Evolutionary conservation across 2,113 vertebrate genomes (phyloP), one percentile per base, ranked within the genome.

Genomic region (Pangasianodon hypophthalmus): DNA sequence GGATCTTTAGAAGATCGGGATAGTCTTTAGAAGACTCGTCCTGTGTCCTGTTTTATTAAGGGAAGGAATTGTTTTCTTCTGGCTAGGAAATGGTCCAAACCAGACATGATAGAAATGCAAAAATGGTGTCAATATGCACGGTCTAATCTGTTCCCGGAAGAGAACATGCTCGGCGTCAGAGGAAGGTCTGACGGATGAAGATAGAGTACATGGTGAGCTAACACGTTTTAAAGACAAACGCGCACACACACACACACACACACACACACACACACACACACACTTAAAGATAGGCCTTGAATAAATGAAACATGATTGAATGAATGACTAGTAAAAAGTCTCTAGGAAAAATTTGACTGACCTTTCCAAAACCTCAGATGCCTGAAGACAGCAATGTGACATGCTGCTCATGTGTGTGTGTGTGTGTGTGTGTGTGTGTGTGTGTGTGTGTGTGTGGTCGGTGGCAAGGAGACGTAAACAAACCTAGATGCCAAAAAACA

Each of bases 341-440:
- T n/a, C 6, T 3, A 37, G 18, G 9, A 58, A 50, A 64, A 67
- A 48, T 50, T 41, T 85, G 44, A 64, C 83, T 85, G 44, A 85
- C 14, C 24, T 64, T 85, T 64, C 41, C 41, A 69, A 64, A 85
- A 69, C 14, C 60, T 0, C 44, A 69, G 10, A n/a, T 46, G 60
- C 13, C 44, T 64, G 18, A 64, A 67, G 62, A 69, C 29, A 13
- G 29, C 29, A 69, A 32, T 69, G 62, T 86, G 62, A 86, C 84
- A 46, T n/a, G 62, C 29, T 52, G 19, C 60, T 50, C 62, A 48
- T 67, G 10, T 4, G 56, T 46, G 82, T 62, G 41, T 85, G 41
- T 62, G 58, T 84, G 82, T 62, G 82, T 46, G 82, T 84, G 83
- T 46, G 82, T 84, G 52, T 37, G 80, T 83, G 80, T 83, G 82